phyloP scores from a whole-genome alignment of 1,140 invertebrate genomes.

The Aphaenogaster floridana region DNA sequence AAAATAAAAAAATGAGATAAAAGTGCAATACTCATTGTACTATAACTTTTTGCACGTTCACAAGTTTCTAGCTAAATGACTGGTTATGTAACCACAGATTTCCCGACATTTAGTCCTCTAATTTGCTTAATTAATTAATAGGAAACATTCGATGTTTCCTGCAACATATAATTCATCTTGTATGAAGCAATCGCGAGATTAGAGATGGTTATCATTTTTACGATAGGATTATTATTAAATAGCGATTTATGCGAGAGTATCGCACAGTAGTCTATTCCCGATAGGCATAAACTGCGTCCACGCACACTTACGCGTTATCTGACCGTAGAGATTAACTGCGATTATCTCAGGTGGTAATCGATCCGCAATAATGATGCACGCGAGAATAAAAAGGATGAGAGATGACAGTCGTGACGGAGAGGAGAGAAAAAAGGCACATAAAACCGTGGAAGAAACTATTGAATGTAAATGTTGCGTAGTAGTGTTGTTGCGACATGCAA shows the following conservation, averaged over 20 bases:
- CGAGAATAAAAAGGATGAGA: not conserved
- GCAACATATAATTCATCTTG: not conserved
- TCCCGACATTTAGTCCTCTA: not conserved
- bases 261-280: conserved; percentile 37
- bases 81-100: not conserved
- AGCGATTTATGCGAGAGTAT: conserved; percentile 35
- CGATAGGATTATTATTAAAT: conserved; percentile 28
- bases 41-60: not conserved
- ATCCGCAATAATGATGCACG: conserved; percentile 18
- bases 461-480: conserved; percentile 53
- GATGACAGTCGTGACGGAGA: not conserved
- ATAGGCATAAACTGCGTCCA: conserved; percentile 13
- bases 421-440: conserved; percentile 3
- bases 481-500: conserved; percentile 35
- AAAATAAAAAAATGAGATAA: not conserved
- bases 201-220: not conserved
- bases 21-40: not conserved
- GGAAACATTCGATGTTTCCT: not conserved
- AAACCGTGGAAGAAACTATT: conserved; percentile 29
- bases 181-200: not conserved
- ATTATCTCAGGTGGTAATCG: conserved; percentile 40
- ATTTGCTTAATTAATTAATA: conserved; percentile 27
- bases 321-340: conserved; percentile 14
- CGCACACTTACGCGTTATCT: conserved; percentile 19
- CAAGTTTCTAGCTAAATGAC: not conserved